Evolutionary conservation across 2,888 invertebrate species (phyloP), one percentile per base, ranked within the genome.

Genomic region (Thereva nobilitata): DNA sequence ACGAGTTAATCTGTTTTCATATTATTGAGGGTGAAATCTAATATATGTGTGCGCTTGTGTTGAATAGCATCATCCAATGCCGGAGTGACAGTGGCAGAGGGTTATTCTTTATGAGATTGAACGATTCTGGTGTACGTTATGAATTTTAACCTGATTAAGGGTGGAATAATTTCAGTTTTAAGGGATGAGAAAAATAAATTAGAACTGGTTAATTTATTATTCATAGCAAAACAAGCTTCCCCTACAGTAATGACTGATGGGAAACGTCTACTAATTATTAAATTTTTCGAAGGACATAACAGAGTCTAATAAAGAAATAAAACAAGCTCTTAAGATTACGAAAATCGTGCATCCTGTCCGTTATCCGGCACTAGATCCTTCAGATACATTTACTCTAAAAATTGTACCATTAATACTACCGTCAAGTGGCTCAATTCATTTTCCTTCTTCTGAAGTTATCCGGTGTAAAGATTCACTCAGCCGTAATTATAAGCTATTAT

Each of bases 1-100:
- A 72, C 71, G 71, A 71, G 70, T 72, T 72, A 72, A 72, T 72
- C 71, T 72, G 71, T 68, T 71, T 67, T 70, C 64, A 66, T 68
- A 67, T 66, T 56, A 10, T 38, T 7, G 56, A 65, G 56, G 56
- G 65, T 65, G 56, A 10, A 42, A 42, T 56, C 12, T 35, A 12
- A 55, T 44, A 54, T 37, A 47, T 37, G 53, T 23, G 45, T 34
- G 61, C 23, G 40, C 41, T 34, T 61, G 34, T 50, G 50, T 50
- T 61, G 49, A 49, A 50, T 61, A 50, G 50, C 45, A 45, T 35
- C 45, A 6, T 38, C 40, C 23, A 38, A 10, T 34, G 55, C 34
- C 23, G 7, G 41, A 61, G 40, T 61, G 61, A 50, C 50, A 61
- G 50, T 35, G 41, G 41, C 41, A 23, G 23, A 40, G 61, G 64